Evolutionary conservation across 2,797 vertebrate species (phyloP), one percentile per base, ranked within the genome.

Genomic region (Cyclopterus lumpus): DNA sequence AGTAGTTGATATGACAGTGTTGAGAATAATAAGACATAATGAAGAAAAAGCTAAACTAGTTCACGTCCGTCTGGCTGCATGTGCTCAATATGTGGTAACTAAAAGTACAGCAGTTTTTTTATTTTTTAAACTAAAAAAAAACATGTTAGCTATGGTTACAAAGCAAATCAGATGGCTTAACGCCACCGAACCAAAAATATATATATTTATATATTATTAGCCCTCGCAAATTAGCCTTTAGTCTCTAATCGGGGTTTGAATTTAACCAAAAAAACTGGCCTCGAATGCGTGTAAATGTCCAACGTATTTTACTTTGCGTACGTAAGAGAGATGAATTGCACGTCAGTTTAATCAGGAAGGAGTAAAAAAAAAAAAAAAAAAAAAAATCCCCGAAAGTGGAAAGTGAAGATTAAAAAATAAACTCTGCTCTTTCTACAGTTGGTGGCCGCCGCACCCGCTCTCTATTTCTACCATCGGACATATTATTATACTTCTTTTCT

Each of bases 1-100:
- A 79, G 80, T 74, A 88, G 82, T 83, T 67, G 64, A 75, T 80
- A 40, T 69, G 74, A 78, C 79, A 89, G 86, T 78, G 80, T 85
- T 74, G 67, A 81, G 46, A 77, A 71, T 81, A 80, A 81, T 62
- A 58, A 84, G 40, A 83, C 57, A 18, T 66, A 71, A 71, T 64
- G 26, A 79, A 59, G 36, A 73, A 67, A 77, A 73, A 71, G 67
- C 20, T 26, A 61, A 77, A 72, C 65, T 49, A 71, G 24, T 73
- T 74, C 59, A 78, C 64, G 66, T 77, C 73, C 20, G 18, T 61
- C 28, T 28, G 51, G 38, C 71, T 86, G 72, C 51, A 24, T 70
- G 76, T 71, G 70, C 68, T 82, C 32, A 26, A 75, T 38, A 73
- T 73, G 58, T 61, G 42, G 58, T 18, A 76, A 71, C 55, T 54